These are phyloP conservation scores for Agrilus planipennis DNA, from an alignment of 1,140 invertebrate genomes.

Conservation along the genomic window DNA sequence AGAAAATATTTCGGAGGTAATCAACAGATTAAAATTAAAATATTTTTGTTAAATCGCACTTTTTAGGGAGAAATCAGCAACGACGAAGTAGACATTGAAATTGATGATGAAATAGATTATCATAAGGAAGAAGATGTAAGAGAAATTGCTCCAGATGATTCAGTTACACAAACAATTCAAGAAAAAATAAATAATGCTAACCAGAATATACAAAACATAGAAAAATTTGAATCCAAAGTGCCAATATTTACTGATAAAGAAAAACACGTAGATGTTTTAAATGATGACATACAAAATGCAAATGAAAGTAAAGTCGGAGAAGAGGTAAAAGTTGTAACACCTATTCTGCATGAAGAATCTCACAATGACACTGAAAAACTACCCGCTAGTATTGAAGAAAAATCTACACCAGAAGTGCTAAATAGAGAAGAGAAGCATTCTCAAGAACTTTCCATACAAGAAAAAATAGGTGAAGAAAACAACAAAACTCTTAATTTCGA, in stretches of 20 bases:
- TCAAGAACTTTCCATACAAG: no score
- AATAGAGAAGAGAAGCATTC: no score
- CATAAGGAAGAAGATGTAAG: not conserved
- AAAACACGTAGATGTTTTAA: constrained; percentile 5
- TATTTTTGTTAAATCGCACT: no score
- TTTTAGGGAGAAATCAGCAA: constrained; percentile 9
- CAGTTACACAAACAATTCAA: not conserved
- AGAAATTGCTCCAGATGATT: constrained; percentile 2
- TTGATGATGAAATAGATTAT: constrained; percentile 7
- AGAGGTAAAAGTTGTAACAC: no score
- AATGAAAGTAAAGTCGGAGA: no score
- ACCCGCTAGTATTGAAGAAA: no score
- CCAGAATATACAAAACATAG: constrained; percentile 2
- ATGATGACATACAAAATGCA: constrained; percentile 6
- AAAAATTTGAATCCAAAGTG: constrained; percentile 5
- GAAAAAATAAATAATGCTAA: not conserved
- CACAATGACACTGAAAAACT: no score
- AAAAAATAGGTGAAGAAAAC: no score
- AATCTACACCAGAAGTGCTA: no score
- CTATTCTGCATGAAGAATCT: no score
- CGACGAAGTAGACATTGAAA: constrained; percentile 2
- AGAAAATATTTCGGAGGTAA: no score
- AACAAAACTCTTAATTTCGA: no score
- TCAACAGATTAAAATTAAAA: not conserved
- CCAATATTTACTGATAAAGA: not conserved